Base-by-base conservation (phyloP, 2,888 invertebrate genomes). In the Pemphredon lugubris region DNA sequence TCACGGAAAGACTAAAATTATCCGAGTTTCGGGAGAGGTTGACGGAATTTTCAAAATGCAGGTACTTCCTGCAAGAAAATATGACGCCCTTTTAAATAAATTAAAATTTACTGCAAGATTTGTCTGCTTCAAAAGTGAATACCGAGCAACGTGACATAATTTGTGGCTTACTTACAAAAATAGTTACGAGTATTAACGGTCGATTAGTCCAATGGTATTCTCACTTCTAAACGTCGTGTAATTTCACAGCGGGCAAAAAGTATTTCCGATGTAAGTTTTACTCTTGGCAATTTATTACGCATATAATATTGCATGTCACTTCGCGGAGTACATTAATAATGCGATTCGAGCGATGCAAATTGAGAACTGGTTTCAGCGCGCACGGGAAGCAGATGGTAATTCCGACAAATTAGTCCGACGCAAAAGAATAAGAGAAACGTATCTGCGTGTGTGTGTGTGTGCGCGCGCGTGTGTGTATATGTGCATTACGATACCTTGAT, bases 361-460 rank as follows among this genome's bases (percentile, higher is more conserved):
- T 14, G 40, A 44, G 42, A 70, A 64, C 64, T 48, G 71, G 64
- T 69, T 50, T 18, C 58, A 30, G 60, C 44, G 47, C 23, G 23
- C 57, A 50, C 30, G 14, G 16, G 18, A 26, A 30, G 13, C 20
- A 34, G 11, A 37, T 18, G 37, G 18, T 37, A n/a, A 64, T 65
- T 26, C 55, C 54, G 64, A 71, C 61, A 71, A 71, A 70, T 73
- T 65, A 59, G 64, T 47, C 34, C 37, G 55, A 68, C n/a, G 57
- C 47, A 20, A 39, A 11, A 18, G 16, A 50, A 16, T 47, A 21
- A 45, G 69, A 45, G 55, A 34, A 32, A 37, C n/a, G n/a, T n/a
- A n/a, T n/a, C n/a, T n/a, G n/a, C n/a, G n/a, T n/a, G n/a, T n/a
- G n/a, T n/a, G n/a, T n/a, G n/a, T n/a, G n/a, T n/a, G n/a, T n/a